These are phyloP conservation scores for Xanthia togata DNA, from an alignment of 2,888 invertebrate genomes.

Conservation along the genomic window DNA sequence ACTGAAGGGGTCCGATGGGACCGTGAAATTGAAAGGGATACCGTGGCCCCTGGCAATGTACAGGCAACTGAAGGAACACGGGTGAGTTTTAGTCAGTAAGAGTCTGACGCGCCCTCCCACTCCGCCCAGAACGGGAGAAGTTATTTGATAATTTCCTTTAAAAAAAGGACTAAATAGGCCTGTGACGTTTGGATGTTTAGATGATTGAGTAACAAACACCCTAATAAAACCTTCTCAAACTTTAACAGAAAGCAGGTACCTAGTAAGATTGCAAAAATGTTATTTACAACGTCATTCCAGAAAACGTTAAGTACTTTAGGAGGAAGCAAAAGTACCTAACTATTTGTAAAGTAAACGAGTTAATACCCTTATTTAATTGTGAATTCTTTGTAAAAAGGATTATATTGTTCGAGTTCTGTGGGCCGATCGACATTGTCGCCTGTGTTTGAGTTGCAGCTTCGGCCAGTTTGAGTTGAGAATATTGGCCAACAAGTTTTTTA, in stretches of 20 bases:
- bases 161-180: neutral
- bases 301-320: slow-evolving; percentile 5
- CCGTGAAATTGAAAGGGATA: no score
- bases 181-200: neutral
- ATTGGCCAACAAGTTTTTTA: slow-evolving; percentile 41
- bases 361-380: slow-evolving; percentile 56
- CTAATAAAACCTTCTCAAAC: neutral
- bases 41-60: no score
- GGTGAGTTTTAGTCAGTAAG: no score
- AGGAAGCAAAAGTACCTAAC: neutral
- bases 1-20: no score
- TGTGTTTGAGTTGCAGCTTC: slow-evolving; percentile 74
- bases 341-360: slow-evolving; percentile 39
- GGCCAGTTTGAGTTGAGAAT: slow-evolving; percentile 71
- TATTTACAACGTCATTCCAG: slow-evolving; percentile 16
- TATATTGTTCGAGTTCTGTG: slow-evolving; percentile 52
- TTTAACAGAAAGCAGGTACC: neutral
- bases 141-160: no score
- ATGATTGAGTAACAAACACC: neutral
- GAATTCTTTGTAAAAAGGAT: slow-evolving; percentile 64
- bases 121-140: no score
- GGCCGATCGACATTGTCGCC: slow-evolving; percentile 59
- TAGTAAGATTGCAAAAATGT: neutral
- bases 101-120: no score
- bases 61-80: no score